A percentile compares a stretch with the other conserved stretches of the same genome.
Conservation (phyloP, 2,888 invertebrate species). For the Pristionchus exspectatus region DNA sequence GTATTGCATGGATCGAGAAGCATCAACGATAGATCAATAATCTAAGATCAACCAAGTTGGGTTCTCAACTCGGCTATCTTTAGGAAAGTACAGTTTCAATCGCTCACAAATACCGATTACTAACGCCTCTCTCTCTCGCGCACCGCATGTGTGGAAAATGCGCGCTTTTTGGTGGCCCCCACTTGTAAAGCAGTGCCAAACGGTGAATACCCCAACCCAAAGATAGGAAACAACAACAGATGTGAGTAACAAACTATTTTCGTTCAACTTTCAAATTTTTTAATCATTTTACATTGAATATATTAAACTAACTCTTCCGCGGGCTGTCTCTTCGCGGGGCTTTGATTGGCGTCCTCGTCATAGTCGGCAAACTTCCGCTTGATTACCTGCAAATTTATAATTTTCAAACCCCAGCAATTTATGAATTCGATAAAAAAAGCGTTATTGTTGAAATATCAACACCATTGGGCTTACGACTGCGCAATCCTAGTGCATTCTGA, state of each 20-base stretch:
- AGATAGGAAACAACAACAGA: background rate
- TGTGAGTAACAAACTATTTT: background rate
- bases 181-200: no score
- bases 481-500: no score
- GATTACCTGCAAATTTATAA: background rate
- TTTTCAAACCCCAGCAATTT: background rate
- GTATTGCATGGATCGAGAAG: no score
- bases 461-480: no score
- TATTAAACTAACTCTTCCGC: background rate
- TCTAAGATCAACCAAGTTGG: background rate
- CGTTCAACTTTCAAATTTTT: background rate
- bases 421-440: background rate
- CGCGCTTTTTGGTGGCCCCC: no score
- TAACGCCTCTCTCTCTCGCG: background rate
- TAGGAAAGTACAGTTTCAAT: no score
- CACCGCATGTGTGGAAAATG: no score
- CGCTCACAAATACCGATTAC: background rate
- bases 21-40: background rate
- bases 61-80: no score
- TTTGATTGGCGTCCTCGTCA: slow-evolving; percentile 15
- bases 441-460: background rate
- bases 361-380: slow-evolving; percentile 31
- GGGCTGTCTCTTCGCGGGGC: slow-evolving; percentile 14
- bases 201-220: no score
- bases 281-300: background rate